These are phyloP conservation scores for Arctocebus calabarensis DNA, from an alignment of 2,797 vertebrate species.

Conservation along the genomic window DNA sequence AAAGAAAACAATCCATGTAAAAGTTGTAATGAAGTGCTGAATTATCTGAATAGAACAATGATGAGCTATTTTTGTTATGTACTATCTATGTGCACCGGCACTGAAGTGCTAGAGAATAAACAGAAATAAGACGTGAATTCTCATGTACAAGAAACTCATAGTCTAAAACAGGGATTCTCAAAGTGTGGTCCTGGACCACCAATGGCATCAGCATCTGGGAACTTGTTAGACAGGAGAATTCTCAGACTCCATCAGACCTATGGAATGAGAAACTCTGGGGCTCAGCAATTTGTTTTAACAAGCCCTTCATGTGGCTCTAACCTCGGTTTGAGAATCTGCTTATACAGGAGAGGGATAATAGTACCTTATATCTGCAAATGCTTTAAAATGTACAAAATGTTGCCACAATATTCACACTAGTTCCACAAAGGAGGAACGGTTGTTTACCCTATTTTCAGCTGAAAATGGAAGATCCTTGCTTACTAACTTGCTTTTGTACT, in stretches of 20 bases:
- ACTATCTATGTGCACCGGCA: neutral
- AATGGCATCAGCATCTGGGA: neutral
- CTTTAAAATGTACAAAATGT: neutral
- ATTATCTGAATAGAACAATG: neutral
- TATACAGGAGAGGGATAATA: neutral
- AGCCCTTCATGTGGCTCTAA: neutral
- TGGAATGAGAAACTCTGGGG: neutral
- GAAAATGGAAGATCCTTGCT: neutral
- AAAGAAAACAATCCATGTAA: neutral
- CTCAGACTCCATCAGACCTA: neutral
- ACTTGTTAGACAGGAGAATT: neutral
- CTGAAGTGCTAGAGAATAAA: neutral
- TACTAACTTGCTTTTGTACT: neutral
- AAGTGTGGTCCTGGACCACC: neutral
- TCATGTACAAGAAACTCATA: neutral
- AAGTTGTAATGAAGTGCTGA: neutral
- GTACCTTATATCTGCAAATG: neutral
- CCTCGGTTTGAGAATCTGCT: neutral
- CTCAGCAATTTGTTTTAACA: neutral
- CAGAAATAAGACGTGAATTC: neutral
- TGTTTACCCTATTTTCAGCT: neutral
- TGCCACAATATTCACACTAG: neutral
- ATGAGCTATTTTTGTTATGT: neutral
- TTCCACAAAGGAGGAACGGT: neutral
- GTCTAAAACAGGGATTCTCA: neutral